Base-by-base conservation (phyloP, 1,140 invertebrate species). In the Orius laevigatus region DNA sequence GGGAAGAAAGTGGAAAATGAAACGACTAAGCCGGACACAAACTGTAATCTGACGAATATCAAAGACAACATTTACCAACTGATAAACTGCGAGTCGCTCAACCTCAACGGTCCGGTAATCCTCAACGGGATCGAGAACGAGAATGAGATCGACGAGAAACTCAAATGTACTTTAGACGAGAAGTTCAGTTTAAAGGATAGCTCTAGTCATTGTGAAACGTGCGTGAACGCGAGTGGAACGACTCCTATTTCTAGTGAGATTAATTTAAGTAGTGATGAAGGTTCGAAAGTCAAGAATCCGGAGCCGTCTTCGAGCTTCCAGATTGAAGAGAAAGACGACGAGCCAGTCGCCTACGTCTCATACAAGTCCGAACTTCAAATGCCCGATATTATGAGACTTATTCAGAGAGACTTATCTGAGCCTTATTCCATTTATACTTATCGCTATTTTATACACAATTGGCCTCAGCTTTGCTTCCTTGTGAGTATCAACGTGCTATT, bases 341-440 rank as follows among this genome's bases (percentile, higher is more conserved):
- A 38, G 1, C 11, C 44, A 2, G 43, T 18, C 20, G 19, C 20
- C 18, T 83, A 84, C 72, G 72, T 84, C 57, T 76, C 83, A 60
- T 87, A 92, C 69, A 71, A 88, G 69, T 79, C 79, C 51, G 90
- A 94, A 71, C 60, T 79, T 53, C 88, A 94, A 70, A 91, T 95
- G 86, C 80, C 85, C 55, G 79, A 25, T 62, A 97, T 98, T 56
- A 98, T 98, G 89, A 80, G 84, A 72, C 77, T 98, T 59, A 98
- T 98, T 63, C 92, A 96, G 62, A 95, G 93, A 65, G 95, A 98
- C 71, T 73, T 99, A 54, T 97, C 93, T 52, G 95, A 99, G 76
- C 95, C 95, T 20, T 99, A 99, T 72, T 98, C 93, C 51, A 97
- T 99, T 70, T 99, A 98, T 67, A 98, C 95, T 33, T 99, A 99